Conservation (phyloP, 2,113 vertebrate species). For the Perca fluviatilis region DNA sequence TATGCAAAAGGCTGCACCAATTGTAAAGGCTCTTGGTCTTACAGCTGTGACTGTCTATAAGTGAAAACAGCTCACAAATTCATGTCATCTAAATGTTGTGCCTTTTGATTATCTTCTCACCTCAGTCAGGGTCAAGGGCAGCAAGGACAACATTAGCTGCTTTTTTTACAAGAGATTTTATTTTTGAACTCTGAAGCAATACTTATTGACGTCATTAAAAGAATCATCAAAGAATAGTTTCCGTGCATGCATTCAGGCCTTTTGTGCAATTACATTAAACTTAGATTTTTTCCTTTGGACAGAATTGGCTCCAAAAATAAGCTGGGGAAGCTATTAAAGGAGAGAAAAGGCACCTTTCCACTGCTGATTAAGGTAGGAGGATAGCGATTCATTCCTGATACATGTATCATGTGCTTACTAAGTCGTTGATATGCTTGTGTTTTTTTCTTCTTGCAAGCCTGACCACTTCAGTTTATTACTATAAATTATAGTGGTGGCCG, state of each 20-base stretch:
- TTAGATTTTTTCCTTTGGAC: constrained; percentile 16
- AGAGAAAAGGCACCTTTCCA: constrained; percentile 68
- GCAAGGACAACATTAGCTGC: not conserved
- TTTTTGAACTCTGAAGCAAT: not conserved
- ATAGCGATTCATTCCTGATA: not conserved
- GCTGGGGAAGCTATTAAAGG: constrained; percentile 56
- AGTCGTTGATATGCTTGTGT: not conserved
- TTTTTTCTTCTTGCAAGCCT: not conserved
- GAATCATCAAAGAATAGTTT: not conserved
- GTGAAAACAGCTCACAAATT: constrained; percentile 1
- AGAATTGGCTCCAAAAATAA: constrained; percentile 64
- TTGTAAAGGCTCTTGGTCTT: not conserved
- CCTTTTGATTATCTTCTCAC: not conserved
- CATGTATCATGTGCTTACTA: not conserved
- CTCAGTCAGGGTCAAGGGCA: not conserved
- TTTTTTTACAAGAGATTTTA: not conserved
- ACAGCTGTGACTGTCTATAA: constrained; percentile 24
- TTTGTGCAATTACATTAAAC: not conserved
- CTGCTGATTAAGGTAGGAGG: constrained; percentile 74
- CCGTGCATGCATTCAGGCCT: not conserved
- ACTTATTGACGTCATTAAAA: not conserved
- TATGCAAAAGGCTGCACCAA: constrained; percentile 1
- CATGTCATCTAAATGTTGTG: constrained; percentile 3
- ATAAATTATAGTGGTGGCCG: constrained; percentile 10
- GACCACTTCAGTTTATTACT: not conserved